These are phyloP conservation scores for Phaethon lepturus DNA, from an alignment of 2,113 vertebrate species.

Conservation along the genomic window DNA sequence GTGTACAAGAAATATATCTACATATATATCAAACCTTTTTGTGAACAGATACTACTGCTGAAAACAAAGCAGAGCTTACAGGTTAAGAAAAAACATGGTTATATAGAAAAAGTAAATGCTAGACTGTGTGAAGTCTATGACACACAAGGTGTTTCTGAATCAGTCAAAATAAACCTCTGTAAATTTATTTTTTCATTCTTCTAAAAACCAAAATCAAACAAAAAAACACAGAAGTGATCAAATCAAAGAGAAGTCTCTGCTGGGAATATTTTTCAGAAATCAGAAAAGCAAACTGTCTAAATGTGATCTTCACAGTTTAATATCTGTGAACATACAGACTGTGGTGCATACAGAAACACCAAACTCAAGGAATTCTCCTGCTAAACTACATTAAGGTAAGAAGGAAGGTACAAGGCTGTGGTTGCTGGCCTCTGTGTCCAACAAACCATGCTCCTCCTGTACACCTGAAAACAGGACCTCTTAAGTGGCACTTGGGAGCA, in stretches of 20 bases:
- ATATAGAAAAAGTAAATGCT: not conserved
- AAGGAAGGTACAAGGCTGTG: not conserved
- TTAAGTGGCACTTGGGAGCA: accelerated
- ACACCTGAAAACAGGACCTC: not conserved
- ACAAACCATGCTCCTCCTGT: not conserved
- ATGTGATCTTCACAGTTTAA: not conserved
- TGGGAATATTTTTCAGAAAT: not conserved
- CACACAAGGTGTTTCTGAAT: not conserved
- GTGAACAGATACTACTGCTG: not conserved
- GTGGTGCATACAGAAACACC: not conserved
- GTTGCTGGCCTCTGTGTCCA: not conserved
- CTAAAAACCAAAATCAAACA: not conserved
- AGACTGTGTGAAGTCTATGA: not conserved
- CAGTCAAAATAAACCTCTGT: not conserved
- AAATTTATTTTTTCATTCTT: not conserved
- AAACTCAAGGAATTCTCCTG: not conserved
- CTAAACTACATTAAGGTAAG: not conserved
- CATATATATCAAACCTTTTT: not conserved
- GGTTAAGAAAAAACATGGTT: not conserved
- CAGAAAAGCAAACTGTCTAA: not conserved
- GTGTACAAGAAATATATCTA: not conserved
- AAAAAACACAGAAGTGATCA: not conserved
- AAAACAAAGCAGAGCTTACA: not conserved
- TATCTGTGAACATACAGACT: not conserved
- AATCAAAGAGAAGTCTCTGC: not conserved